These are phyloP conservation scores for Morpho achilles DNA, from an alignment of 2,888 invertebrate species.

Conservation along the genomic window DNA sequence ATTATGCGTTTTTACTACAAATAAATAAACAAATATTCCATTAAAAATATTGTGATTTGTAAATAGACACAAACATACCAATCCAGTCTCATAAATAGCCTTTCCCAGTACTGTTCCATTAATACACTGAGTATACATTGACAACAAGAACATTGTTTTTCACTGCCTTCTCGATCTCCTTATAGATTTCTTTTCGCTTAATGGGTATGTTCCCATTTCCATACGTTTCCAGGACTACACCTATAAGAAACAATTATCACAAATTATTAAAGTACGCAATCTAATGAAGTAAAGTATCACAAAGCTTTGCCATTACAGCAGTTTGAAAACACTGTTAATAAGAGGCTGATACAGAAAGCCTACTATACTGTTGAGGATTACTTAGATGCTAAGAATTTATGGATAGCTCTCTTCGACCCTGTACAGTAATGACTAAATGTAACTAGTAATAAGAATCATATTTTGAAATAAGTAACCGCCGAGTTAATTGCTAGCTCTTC, in stretches of 20 bases:
- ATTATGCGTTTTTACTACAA: too few relatives aligned
- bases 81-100: constrained; percentile 91
- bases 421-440: too few relatives aligned
- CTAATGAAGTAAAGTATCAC: not conserved
- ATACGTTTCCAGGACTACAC: constrained; percentile 94
- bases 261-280: constrained; percentile 2
- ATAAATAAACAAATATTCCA: too few relatives aligned
- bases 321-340: not conserved
- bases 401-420: too few relatives aligned
- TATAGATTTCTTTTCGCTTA: constrained; percentile 88
- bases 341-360: too few relatives aligned
- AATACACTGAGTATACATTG: constrained; percentile 95
- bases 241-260: constrained; percentile 37
- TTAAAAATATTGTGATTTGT: not conserved
- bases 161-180: constrained; percentile 85
- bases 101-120: constrained; percentile 86
- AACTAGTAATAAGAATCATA: too few relatives aligned
- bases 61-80: constrained; percentile 61
- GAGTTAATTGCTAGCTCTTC: too few relatives aligned
- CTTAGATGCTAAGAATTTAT: too few relatives aligned
- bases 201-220: constrained; percentile 97
- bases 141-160: constrained; percentile 90
- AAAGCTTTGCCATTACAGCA: not conserved
- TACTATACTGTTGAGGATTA: too few relatives aligned
- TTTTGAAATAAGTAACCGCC: too few relatives aligned